Percentiles rank a stretch among this genome's conserved stretches.
Evolutionary conservation across 2,888 invertebrate genomes (phyloP).

Genomic region (Auanema freiburgensis): DNA sequence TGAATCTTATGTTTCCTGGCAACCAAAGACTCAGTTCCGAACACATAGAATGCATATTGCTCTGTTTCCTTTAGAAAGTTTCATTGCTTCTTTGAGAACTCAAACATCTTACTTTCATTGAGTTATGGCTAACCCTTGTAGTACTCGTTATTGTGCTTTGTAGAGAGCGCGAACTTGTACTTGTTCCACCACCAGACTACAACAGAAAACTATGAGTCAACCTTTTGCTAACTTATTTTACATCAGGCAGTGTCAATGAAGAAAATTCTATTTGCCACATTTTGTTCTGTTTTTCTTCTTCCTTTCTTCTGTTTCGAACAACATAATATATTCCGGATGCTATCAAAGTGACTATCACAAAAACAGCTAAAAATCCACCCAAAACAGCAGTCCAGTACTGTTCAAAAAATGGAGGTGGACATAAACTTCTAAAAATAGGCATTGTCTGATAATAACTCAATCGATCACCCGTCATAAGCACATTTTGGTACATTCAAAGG

Average conservation of each 20-base stretch:
- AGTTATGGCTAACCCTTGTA: slow-evolving; percentile 25
- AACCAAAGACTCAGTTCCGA: slow-evolving; percentile 27
- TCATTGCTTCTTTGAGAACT: neutral
- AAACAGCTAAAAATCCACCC: neutral
- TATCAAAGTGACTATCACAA: slow-evolving; percentile 13
- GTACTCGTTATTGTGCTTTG: slow-evolving; percentile 24
- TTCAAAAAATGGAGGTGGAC: slow-evolving; percentile 7
- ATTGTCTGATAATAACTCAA: neutral
- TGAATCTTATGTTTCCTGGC: slow-evolving; percentile 26
- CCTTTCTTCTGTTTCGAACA: slow-evolving; percentile 8
- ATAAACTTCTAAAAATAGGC: neutral
- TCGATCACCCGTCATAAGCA: neutral
- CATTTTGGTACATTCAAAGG: slow-evolving; percentile 9
- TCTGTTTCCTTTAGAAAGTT: slow-evolving; percentile 26
- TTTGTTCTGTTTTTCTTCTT: slow-evolving; percentile 22
- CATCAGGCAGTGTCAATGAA: neutral
- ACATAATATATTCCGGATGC: neutral
- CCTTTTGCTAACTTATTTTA: neutral
- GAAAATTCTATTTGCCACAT: slow-evolving; percentile 19
- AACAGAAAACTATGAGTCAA: neutral
- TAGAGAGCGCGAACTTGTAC: slow-evolving; percentile 16
- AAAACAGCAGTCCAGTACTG: slow-evolving; percentile 9
- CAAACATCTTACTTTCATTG: slow-evolving; percentile 20
- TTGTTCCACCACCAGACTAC: neutral
- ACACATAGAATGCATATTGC: slow-evolving; percentile 22